Evolutionary conservation across 1,140 invertebrate species (phyloP).

Genomic region (Anastrepha obliqua): DNA sequence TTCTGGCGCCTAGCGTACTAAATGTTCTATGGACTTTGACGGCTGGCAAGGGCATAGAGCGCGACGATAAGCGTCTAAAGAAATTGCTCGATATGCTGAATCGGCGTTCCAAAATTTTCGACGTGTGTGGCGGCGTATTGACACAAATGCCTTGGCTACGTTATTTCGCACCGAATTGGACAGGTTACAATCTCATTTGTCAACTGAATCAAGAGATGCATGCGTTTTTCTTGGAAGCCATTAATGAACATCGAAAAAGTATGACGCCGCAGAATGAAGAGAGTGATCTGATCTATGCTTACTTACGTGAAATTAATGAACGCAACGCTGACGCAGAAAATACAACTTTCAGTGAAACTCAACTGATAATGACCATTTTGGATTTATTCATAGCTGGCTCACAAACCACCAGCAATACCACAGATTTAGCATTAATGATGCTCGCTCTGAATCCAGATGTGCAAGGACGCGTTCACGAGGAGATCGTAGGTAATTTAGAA

Average conservation of each 20-base stretch:
- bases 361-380: slow-evolving; percentile 81
- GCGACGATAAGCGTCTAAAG: slow-evolving; percentile 76
- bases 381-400: slow-evolving; percentile 84
- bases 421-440: slow-evolving; percentile 84
- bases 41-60: slow-evolving; percentile 78
- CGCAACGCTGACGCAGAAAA: slow-evolving; percentile 63
- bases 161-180: slow-evolving; percentile 79
- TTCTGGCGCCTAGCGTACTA: slow-evolving; percentile 79
- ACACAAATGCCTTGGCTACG: slow-evolving; percentile 83
- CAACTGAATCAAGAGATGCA: slow-evolving; percentile 79
- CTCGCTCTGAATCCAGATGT: slow-evolving; percentile 80
- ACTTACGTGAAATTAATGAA: slow-evolving; percentile 81
- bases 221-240: slow-evolving; percentile 78
- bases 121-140: slow-evolving; percentile 82
- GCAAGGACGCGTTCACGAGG: slow-evolving; percentile 80
- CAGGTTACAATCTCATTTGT: slow-evolving; percentile 82
- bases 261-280: slow-evolving; percentile 77
- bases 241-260: slow-evolving; percentile 78
- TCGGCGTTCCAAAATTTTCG: slow-evolving; percentile 79
- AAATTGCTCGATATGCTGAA: slow-evolving; percentile 80
- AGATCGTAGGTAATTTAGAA: slow-evolving; percentile 76
- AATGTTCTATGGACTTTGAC: slow-evolving; percentile 85
- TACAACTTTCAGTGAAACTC: slow-evolving; percentile 80
- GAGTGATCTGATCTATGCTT: slow-evolving; percentile 83
- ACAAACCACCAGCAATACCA: slow-evolving; percentile 82